These are phyloP conservation scores for Oscheius sp. DNA, from an alignment of 1,140 invertebrate species.

Conservation along the genomic window DNA sequence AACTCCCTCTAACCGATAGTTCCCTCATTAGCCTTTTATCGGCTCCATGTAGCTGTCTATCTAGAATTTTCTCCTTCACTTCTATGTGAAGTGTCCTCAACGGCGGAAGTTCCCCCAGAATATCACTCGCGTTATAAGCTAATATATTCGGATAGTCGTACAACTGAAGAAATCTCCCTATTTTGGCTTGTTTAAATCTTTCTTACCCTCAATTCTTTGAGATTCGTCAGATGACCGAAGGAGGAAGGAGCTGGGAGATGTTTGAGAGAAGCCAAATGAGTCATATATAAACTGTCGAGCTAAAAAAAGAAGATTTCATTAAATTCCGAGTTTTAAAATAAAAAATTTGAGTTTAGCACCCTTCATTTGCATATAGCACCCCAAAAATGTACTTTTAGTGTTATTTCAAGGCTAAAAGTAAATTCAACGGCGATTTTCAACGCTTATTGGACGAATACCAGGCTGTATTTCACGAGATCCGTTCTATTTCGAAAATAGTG, in stretches of 20 bases:
- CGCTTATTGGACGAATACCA: too few species aligned
- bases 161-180: slow-evolving; percentile 4
- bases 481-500: too few species aligned
- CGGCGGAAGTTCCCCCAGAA: slow-evolving; percentile 1
- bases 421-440: too few species aligned
- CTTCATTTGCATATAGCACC: too few species aligned
- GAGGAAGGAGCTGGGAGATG: slow-evolving; percentile 1
- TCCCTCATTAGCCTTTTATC: slow-evolving; percentile 21
- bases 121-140: slow-evolving; percentile 5
- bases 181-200: neutral
- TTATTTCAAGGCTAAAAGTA: too few species aligned
- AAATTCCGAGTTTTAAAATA: too few species aligned
- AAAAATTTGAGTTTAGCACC: too few species aligned
- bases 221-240: slow-evolving; percentile 12
- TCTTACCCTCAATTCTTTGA: slow-evolving; percentile 16
- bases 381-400: too few species aligned
- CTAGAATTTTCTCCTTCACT: slow-evolving; percentile 6
- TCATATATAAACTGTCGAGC: slow-evolving; percentile 12
- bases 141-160: slow-evolving; percentile 11
- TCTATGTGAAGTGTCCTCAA: slow-evolving; percentile 17
- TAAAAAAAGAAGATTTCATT: neutral
- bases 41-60: slow-evolving; percentile 15
- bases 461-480: too few species aligned
- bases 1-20: slow-evolving; percentile 1
- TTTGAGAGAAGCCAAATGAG: slow-evolving; percentile 11